A percentile compares a stretch with the other conserved stretches of the same genome.
Evolutionary conservation across 2,797 vertebrate species (phyloP).

Genomic region (Falco cherrug): DNA sequence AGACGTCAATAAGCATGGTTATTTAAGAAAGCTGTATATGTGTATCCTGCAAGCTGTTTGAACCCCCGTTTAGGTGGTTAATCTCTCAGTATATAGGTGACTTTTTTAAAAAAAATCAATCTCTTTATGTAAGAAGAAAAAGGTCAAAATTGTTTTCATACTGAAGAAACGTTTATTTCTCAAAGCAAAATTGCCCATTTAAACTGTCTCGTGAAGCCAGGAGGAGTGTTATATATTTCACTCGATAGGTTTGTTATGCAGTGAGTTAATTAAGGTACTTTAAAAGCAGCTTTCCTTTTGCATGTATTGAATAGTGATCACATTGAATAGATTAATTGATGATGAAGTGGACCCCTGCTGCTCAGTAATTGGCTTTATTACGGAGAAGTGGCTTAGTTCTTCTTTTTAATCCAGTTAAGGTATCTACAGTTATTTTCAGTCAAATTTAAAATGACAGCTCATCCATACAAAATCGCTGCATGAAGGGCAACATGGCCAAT

Average conservation of each 20-base stretch:
- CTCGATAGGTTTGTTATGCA: background rate
- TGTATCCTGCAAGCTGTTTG: background rate
- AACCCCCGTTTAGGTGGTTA: background rate
- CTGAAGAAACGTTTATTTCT: background rate
- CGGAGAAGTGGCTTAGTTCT: constrained; percentile 43
- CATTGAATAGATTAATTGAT: constrained; percentile 67
- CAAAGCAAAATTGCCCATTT: background rate
- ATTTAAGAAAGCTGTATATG: background rate
- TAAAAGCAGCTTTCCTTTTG: constrained; percentile 42
- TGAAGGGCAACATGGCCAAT: constrained; percentile 13
- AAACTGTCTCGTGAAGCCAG: background rate
- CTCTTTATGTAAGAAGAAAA: background rate
- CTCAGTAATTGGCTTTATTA: constrained; percentile 70
- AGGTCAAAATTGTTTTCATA: background rate
- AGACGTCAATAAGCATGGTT: background rate
- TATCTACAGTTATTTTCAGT: constrained; percentile 60
- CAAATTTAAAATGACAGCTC: constrained; percentile 61
- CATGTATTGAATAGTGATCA: constrained; percentile 48
- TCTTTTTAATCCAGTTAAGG: constrained; percentile 66
- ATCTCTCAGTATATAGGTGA: background rate
- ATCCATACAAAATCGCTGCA: constrained; percentile 28
- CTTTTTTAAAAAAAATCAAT: background rate
- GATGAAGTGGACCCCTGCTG: constrained; percentile 63
- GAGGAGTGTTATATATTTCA: background rate
- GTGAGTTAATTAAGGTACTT: constrained; percentile 49